phyloP scores from a whole-genome alignment of 2,797 vertebrate species.

The Phalanger gymnotis region DNA sequence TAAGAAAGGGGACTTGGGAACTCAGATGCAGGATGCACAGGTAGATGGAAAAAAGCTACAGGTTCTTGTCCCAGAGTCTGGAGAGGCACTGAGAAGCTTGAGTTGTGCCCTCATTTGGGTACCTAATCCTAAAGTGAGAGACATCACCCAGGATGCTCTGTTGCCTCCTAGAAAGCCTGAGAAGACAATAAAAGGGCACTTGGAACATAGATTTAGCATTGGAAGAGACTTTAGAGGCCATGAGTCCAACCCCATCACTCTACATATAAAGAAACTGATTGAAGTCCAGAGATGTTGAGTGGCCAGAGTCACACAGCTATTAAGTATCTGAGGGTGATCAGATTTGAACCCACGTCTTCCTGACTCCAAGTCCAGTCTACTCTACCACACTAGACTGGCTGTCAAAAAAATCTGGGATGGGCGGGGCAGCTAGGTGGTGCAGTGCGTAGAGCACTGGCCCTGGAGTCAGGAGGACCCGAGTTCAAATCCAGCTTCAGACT shows the following conservation, averaged over 20 bases:
- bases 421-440: too few relatives aligned
- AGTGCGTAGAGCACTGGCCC: too few relatives aligned
- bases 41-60: conserved; percentile 8
- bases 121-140: neutral
- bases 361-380: neutral
- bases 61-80: conserved; percentile 18
- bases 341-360: neutral
- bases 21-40: conserved; percentile 26
- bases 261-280: neutral
- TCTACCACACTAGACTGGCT: neutral
- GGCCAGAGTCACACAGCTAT: neutral
- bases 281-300: neutral
- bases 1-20: neutral
- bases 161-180: neutral
- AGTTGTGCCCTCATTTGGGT: neutral
- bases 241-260: neutral
- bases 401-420: neutral
- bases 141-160: neutral
- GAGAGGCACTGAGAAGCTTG: neutral
- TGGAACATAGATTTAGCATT: neutral
- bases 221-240: neutral
- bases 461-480: too few relatives aligned
- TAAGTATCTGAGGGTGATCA: neutral
- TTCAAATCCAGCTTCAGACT: too few relatives aligned
- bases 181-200: neutral